Percentiles rank a stretch among this genome's conserved stretches.
phyloP scores from a whole-genome alignment of 2,797 vertebrate species.

The Potorous gilbertii region DNA sequence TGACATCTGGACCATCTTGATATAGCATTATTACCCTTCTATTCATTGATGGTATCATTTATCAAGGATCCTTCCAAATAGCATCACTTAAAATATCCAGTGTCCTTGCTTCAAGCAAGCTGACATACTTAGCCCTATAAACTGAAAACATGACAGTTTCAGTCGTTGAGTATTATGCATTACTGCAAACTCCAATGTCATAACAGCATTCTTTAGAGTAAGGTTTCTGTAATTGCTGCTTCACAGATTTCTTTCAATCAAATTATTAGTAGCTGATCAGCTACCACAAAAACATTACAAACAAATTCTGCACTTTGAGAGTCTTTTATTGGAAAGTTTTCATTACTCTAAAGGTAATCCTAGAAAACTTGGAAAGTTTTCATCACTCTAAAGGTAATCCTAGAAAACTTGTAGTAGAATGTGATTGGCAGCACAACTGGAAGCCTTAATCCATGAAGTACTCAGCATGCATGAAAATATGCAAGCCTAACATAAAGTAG shows the following conservation, averaged over 20 bases:
- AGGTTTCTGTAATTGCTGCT: slow-evolving; percentile 65
- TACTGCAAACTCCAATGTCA: slow-evolving; percentile 94
- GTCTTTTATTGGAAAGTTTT: too few species aligned
- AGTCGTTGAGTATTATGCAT: slow-evolving; percentile 95
- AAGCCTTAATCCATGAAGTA: slow-evolving; percentile 96
- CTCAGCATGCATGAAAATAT: slow-evolving; percentile 98
- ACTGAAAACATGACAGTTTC: slow-evolving; percentile 96
- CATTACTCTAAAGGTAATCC: too few species aligned
- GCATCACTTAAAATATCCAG: slow-evolving; percentile 96
- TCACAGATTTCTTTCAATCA: too few species aligned
- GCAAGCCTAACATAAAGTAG: slow-evolving; percentile 97
- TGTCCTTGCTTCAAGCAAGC: slow-evolving; percentile 95
- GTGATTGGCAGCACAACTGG: too few species aligned
- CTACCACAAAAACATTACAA: too few species aligned
- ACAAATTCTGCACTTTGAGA: too few species aligned
- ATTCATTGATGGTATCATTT: slow-evolving; percentile 96
- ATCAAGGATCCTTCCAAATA: slow-evolving; percentile 93
- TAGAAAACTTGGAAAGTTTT: too few species aligned
- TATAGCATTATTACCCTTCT: slow-evolving; percentile 94
- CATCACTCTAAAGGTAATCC: too few species aligned
- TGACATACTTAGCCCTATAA: slow-evolving; percentile 95
- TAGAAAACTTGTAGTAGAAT: too few species aligned
- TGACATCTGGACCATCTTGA: slow-evolving; percentile 93
- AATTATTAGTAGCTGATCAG: too few species aligned
- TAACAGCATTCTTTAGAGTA: slow-evolving; percentile 94